phyloP scores from a whole-genome alignment of 2,113 vertebrate species.

The Siphamia tubifer region DNA sequence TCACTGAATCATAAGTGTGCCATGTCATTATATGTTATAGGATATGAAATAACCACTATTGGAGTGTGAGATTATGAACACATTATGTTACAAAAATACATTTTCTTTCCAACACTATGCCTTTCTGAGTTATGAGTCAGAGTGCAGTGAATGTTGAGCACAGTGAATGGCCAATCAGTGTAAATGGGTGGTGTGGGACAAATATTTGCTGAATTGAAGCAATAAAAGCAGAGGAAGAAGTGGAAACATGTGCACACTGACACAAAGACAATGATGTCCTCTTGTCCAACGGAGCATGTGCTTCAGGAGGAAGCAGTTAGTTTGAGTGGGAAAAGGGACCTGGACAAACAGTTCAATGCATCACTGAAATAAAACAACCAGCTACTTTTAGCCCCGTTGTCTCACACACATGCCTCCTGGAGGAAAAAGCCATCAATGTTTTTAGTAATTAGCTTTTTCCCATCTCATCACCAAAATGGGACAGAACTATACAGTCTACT shows the following conservation, averaged over 20 bases:
- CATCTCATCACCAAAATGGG: neutral
- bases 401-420: neutral
- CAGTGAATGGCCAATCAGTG: constrained; percentile 20
- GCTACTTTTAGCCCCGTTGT: neutral
- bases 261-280: neutral
- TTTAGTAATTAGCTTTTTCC: neutral
- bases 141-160: neutral
- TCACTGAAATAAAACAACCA: constrained; percentile 9
- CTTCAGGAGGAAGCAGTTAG: neutral
- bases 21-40: too few species aligned
- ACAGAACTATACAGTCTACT: neutral
- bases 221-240: constrained; percentile 26
- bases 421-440: constrained; percentile 5
- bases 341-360: constrained; percentile 2
- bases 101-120: neutral
- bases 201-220: constrained; percentile 5
- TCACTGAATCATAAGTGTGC: too few species aligned
- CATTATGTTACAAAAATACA: constrained; percentile 10
- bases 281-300: neutral
- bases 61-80: too few species aligned
- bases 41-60: too few species aligned
- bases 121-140: neutral
- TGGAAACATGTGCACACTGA: neutral
- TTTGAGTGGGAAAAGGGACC: neutral
- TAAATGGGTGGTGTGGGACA: constrained; percentile 15